Evolutionary conservation across 2,888 invertebrate genomes (phyloP).

Genomic region (Melipona bicolor): DNA sequence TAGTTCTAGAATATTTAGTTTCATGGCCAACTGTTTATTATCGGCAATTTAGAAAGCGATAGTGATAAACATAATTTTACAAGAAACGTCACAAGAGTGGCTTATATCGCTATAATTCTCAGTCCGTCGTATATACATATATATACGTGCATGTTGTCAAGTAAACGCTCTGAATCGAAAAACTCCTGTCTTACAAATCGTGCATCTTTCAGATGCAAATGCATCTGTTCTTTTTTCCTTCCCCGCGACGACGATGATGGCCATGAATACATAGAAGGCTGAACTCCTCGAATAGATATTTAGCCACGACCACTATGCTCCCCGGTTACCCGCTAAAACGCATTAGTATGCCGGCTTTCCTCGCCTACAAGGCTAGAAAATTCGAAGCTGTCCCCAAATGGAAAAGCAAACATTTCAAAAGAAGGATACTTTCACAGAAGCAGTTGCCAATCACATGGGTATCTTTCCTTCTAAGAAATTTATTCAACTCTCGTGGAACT

Average conservation of each 20-base stretch:
- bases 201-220: slow-evolving; percentile 62
- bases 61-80: too few species aligned
- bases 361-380: slow-evolving; percentile 37
- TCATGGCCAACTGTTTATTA: too few species aligned
- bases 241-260: slow-evolving; percentile 21
- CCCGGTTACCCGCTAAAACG: slow-evolving; percentile 21
- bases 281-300: slow-evolving; percentile 50
- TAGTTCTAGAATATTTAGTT: too few species aligned
- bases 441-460: neutral
- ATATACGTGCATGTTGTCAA: neutral
- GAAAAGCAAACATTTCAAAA: neutral
- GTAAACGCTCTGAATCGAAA: slow-evolving; percentile 12
- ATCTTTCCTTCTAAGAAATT: slow-evolving; percentile 5
- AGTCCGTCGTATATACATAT: neutral
- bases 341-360: slow-evolving; percentile 52
- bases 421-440: slow-evolving; percentile 14
- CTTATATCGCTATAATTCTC: too few species aligned
- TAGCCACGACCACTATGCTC: slow-evolving; percentile 48
- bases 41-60: too few species aligned
- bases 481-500: slow-evolving; percentile 1
- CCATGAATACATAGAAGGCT: slow-evolving; percentile 65
- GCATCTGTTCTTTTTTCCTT: slow-evolving; percentile 39
- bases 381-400: slow-evolving; percentile 11
- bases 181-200: slow-evolving; percentile 53
- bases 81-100: too few species aligned